phyloP scores from a whole-genome alignment of 1,140 invertebrate species.

The Meloidogyne exigua region DNA sequence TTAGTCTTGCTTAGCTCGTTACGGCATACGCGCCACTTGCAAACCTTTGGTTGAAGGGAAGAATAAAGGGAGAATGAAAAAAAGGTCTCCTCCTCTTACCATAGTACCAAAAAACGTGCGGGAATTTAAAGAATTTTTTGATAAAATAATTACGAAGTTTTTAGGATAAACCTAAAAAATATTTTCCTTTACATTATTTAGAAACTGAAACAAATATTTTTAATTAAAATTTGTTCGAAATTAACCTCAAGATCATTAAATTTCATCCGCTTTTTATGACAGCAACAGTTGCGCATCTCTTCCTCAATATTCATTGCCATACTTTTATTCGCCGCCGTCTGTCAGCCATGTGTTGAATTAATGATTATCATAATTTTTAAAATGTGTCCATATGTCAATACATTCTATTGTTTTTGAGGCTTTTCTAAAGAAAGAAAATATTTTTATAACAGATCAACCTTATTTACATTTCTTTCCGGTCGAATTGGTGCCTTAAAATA shows the following conservation, averaged over 20 bases:
- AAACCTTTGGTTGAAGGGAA: background rate
- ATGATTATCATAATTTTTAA: background rate
- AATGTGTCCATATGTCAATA: background rate
- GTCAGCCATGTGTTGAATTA: background rate
- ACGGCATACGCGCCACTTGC: background rate
- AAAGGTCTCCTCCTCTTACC: background rate
- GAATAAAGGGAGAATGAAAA: background rate
- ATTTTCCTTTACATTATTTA: no score
- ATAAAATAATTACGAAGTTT: no score
- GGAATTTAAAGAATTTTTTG: slow-evolving; percentile 13
- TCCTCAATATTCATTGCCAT: background rate
- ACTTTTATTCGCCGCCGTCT: background rate
- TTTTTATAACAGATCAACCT: background rate
- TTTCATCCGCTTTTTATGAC: slow-evolving; percentile 5
- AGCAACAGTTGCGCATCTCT: slow-evolving; percentile 20
- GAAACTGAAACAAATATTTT: no score
- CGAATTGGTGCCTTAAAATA: slow-evolving; percentile 22
- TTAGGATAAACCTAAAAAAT: no score
- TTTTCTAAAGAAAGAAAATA: background rate
- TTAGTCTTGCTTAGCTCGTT: background rate
- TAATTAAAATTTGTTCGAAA: no score
- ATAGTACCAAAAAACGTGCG: slow-evolving; percentile 5
- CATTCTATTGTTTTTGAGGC: slow-evolving; percentile 1
- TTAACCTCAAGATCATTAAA: background rate
- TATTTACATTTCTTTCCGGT: slow-evolving; percentile 2